Percentiles rank a stretch among this genome's conserved stretches.
phyloP scores from a whole-genome alignment of 1,140 invertebrate genomes.

The Penaeus vannamei region DNA sequence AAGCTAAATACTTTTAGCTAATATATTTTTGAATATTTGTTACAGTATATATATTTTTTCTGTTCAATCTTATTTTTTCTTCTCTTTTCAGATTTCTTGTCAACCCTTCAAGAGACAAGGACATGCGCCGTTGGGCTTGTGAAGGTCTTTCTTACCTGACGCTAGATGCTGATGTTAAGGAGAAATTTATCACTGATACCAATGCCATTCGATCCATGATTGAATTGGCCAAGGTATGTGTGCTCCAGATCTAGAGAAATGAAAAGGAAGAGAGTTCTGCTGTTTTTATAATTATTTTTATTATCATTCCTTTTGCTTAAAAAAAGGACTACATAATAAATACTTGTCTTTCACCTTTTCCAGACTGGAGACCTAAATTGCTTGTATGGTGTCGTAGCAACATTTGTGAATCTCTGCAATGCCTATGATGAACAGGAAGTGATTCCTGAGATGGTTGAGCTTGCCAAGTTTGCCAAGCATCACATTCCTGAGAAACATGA shows the following conservation, averaged over 20 bases:
- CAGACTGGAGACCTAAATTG: constrained; percentile 83
- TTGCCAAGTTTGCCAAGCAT: constrained; percentile 99
- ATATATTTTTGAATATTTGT: too few relatives aligned
- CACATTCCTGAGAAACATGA: constrained; percentile 98
- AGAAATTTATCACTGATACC: constrained; percentile 92
- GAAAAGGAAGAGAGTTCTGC: not conserved
- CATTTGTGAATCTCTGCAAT: constrained; percentile 97
- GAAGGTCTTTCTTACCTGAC: constrained; percentile 98
- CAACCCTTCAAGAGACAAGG: constrained; percentile 88
- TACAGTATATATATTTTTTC: too few relatives aligned
- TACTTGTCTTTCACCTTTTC: constrained; percentile 1
- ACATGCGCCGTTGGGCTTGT: constrained; percentile 95
- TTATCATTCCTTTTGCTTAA: not conserved
- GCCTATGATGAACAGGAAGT: constrained; percentile 98
- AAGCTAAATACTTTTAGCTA: too few relatives aligned
- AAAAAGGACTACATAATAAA: not conserved
- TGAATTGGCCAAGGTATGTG: constrained; percentile 80
- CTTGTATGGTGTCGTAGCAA: constrained; percentile 93
- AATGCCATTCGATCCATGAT: constrained; percentile 88
- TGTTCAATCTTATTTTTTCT: not conserved
- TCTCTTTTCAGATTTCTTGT: constrained; percentile 81
- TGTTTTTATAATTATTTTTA: not conserved
- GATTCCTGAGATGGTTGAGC: constrained; percentile 95
- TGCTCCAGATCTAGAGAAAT: not conserved
- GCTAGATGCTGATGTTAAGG: constrained; percentile 98